Base-by-base conservation (phyloP, 2,888 invertebrate genomes). In the Gastracanthus pulcherrimus region DNA sequence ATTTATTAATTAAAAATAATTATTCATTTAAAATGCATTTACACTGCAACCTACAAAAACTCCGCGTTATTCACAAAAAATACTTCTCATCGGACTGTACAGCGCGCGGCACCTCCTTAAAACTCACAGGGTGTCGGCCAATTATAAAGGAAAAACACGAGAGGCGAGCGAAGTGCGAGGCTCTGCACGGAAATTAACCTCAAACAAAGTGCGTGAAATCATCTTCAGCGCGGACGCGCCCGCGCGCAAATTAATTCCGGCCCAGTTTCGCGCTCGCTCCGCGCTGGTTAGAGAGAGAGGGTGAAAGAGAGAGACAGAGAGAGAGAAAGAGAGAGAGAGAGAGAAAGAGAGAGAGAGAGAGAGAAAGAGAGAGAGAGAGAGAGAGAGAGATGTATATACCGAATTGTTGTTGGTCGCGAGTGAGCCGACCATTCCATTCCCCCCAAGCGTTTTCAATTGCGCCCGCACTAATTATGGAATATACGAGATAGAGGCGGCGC, bases 191-290 rank as follows among this genome's bases (percentile, higher is more conserved):
- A 62, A 62, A 62, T 62, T 62, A 36, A 31, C 26, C 34, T 36
- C 36, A 19, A 34, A 62, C 62, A 62, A 36, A 36, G 34, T 62
- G 62, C 62, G 62, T 62, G 60, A 31, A 62, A 62, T 34, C 19
- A 62, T 62, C 62, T 62, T 62, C 34, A 62, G 62, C 34, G 62
- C 62, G 34, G 34, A 60, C 16, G 58, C 58, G 34, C 36, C n/a
- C 0, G 34, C 36, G n/a, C 0, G 62, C 36, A 62, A 62, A 62
- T 62, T 34, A 62, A 62, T 62, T 62, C 62, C 62, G 6, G 62
- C 19, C 62, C 62, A 34, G 62, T 34, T 62, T 62, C 62, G 19
- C 34, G 31, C 9, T 2, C 16, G 45, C 45, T 2, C 45, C 45
- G n/a, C n/a, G n/a, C n/a, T n/a, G n/a, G n/a, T n/a, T n/a, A n/a